A percentile compares a stretch with the other conserved stretches of the same genome.
These are phyloP conservation scores for Glaucidium brasilianum DNA, from an alignment of 2,113 vertebrate genomes.

Conservation along the genomic window DNA sequence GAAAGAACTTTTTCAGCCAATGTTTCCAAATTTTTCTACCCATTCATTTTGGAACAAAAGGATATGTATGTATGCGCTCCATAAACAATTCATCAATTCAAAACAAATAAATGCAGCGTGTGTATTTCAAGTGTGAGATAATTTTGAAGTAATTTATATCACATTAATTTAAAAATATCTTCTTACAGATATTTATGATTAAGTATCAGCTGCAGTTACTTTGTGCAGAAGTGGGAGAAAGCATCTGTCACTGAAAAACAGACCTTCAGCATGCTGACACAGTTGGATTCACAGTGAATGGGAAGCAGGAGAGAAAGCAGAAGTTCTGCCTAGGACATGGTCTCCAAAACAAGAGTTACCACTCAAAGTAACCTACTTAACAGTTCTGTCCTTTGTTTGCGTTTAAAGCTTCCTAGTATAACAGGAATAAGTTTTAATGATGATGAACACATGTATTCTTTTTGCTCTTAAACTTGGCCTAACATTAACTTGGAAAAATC, in stretches of 20 bases:
- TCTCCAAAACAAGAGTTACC: not conserved
- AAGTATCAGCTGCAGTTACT: conserved; percentile 49
- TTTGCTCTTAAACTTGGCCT: not conserved
- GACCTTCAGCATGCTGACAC: not conserved
- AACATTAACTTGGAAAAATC: too few species aligned
- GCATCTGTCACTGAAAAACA: not conserved
- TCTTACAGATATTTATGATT: conserved; percentile 16
- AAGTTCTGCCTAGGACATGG: not conserved
- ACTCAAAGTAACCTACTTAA: not conserved
- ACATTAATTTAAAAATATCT: conserved; percentile 38
- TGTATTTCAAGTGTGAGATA: not conserved
- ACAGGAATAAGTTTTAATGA: not conserved
- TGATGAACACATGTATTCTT: not conserved
- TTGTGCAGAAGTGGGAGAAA: not conserved
- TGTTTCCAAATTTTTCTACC: conserved; percentile 57
- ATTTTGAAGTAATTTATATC: conserved; percentile 29
- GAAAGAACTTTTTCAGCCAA: not conserved
- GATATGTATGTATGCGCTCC: conserved; percentile 8
- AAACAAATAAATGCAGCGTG: conserved; percentile 30
- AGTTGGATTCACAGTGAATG: not conserved
- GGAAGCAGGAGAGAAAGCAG: not conserved
- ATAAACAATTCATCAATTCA: conserved; percentile 34
- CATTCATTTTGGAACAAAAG: conserved; percentile 51
- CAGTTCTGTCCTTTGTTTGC: not conserved
- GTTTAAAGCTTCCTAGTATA: not conserved